These are phyloP conservation scores for Antigone vipio DNA, from an alignment of 2,113 vertebrate species.

Conservation along the genomic window DNA sequence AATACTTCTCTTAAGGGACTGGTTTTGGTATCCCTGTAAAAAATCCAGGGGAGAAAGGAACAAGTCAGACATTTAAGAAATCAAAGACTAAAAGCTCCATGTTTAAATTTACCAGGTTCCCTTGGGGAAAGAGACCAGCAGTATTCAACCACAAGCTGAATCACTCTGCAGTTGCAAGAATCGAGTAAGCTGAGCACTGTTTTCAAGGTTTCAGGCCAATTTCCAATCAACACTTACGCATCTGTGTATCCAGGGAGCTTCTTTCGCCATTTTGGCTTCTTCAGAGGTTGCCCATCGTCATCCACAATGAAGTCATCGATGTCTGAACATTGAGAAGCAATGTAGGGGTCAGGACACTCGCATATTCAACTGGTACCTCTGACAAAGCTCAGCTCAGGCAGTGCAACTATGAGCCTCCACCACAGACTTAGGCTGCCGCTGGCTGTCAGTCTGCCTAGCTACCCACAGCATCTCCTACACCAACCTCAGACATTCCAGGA, in stretches of 20 bases:
- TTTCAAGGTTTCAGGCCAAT: background rate
- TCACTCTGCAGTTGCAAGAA: background rate
- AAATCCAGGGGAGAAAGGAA: background rate
- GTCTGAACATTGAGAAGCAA: conserved; percentile 71
- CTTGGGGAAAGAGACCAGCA: background rate
- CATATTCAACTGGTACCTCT: background rate
- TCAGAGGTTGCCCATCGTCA: conserved; percentile 95
- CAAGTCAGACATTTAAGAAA: background rate
- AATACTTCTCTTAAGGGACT: background rate
- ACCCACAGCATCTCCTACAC: background rate
- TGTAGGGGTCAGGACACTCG: background rate
- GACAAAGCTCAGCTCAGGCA: background rate
- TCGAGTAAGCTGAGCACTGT: background rate
- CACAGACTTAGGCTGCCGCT: background rate
- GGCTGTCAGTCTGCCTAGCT: background rate
- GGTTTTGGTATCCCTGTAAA: background rate
- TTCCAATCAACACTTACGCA: conserved; percentile 81
- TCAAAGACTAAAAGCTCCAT: background rate
- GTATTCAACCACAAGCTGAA: background rate
- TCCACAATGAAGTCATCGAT: conserved; percentile 98
- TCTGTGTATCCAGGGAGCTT: conserved; percentile 96
- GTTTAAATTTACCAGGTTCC: background rate
- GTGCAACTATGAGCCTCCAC: background rate
- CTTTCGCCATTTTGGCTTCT: conserved; percentile 92
- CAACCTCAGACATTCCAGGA: background rate